Evolutionary conservation across 2,797 vertebrate species (phyloP).

Genomic region (Dicrostonyx torquatus): DNA sequence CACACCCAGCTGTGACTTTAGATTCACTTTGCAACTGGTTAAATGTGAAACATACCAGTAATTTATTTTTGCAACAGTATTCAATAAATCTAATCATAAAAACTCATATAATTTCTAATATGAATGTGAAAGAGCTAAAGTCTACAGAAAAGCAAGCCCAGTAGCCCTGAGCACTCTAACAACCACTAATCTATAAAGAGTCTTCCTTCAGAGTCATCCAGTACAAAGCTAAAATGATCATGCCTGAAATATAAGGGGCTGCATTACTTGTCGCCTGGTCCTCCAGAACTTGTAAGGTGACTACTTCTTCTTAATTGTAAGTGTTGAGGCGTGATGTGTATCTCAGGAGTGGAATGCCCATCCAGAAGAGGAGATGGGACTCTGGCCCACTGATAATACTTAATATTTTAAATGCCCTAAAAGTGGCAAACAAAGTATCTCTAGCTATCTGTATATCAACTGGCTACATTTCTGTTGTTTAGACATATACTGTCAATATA

Average conservation of each 20-base stretch:
- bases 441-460: constrained; percentile 8
- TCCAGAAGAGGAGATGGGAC: not conserved
- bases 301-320: not conserved
- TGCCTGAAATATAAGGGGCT: constrained; percentile 31
- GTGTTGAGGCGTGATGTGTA: not conserved
- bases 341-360: not conserved
- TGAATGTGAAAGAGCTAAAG: not conserved
- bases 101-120: constrained; percentile 27
- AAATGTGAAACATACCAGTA: constrained; percentile 36
- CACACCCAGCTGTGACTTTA: not conserved
- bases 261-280: not conserved
- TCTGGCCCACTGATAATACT: constrained; percentile 26
- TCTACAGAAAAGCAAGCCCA: constrained; percentile 39
- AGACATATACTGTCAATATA: not conserved
- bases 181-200: constrained; percentile 39
- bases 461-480: constrained; percentile 14
- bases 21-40: constrained; percentile 33
- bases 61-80: constrained; percentile 40
- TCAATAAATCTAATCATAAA: constrained; percentile 38
- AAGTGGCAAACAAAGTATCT: constrained; percentile 38
- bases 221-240: not conserved
- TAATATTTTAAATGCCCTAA: constrained; percentile 28
- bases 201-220: constrained; percentile 20
- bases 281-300: constrained; percentile 34
- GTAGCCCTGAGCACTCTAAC: not conserved